Conservation (phyloP, 2,113 vertebrate species). For the Phodopus roborovskii region DNA sequence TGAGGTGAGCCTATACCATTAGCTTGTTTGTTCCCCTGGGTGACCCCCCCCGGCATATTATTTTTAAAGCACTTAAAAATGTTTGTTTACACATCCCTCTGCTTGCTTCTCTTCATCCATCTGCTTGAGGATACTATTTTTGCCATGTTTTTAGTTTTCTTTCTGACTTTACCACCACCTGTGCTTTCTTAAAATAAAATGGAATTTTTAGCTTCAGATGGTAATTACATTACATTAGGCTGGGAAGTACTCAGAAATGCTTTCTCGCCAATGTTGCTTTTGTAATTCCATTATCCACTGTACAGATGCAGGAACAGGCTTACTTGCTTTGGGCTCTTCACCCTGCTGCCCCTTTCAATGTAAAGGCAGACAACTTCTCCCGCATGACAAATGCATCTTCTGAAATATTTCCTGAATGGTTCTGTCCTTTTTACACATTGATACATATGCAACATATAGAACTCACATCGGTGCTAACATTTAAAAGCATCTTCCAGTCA, state of each 20-base stretch:
- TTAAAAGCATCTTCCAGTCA: neutral
- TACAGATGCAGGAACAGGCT: neutral
- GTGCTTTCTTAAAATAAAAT: conserved; percentile 43
- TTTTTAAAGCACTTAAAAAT: neutral
- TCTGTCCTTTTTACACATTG: neutral
- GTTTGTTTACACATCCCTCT: neutral
- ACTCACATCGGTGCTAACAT: neutral
- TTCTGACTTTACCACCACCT: conserved; percentile 9
- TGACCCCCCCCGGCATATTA: neutral
- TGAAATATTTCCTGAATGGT: neutral
- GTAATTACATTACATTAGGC: conserved; percentile 49
- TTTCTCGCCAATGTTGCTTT: neutral
- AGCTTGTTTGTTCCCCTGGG: neutral
- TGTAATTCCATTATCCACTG: neutral
- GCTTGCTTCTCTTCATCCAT: neutral
- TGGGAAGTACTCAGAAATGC: neutral
- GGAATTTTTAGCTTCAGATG: neutral
- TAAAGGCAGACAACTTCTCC: neutral
- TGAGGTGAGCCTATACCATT: neutral
- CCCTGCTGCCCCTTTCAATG: neutral
- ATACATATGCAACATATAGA: neutral
- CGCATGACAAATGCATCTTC: neutral
- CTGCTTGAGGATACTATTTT: neutral
- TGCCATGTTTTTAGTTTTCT: neutral
- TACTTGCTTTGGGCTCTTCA: neutral